Percentiles rank a stretch among this genome's conserved stretches.
Evolutionary conservation across 2,113 vertebrate genomes (phyloP).

Genomic region (Hiodon tergisus): DNA sequence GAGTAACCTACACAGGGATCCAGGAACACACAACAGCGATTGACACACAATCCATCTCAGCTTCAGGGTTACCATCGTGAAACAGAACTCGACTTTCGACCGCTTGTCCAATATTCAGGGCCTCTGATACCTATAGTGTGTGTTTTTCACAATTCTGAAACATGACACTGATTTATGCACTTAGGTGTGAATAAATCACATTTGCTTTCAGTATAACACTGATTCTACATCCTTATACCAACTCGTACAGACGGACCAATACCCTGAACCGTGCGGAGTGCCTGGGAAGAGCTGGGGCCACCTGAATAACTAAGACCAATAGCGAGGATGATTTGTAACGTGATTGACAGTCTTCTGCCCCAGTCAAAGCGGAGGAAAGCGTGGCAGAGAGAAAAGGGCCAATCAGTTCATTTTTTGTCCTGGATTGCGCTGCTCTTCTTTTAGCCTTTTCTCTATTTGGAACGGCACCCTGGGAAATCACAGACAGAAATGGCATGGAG

Average conservation of each 20-base stretch:
- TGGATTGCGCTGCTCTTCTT: neutral
- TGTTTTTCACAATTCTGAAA: neutral
- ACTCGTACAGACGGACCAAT: no score
- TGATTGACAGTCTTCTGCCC: neutral
- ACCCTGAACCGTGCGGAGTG: no score
- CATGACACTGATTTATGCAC: no score
- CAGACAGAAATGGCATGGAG: neutral
- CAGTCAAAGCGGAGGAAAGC: neutral
- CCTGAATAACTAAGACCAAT: neutral
- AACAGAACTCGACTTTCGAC: conserved; percentile 2
- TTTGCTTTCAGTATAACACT: no score
- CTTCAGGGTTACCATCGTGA: conserved; percentile 2
- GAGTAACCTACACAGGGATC: conserved; percentile 1
- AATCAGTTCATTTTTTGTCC: neutral
- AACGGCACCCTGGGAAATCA: conserved; percentile 10
- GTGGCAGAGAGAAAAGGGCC: neutral
- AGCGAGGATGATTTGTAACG: neutral
- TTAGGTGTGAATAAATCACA: no score
- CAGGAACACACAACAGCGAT: conserved; percentile 17
- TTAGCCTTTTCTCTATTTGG: neutral
- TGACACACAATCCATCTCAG: conserved; percentile 6
- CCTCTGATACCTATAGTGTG: neutral
- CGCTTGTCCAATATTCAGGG: neutral
- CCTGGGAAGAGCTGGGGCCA: neutral
- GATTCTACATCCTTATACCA: no score